Evolutionary conservation across 1,140 invertebrate genomes (phyloP).

Genomic region (Conopomorpha cramerella): DNA sequence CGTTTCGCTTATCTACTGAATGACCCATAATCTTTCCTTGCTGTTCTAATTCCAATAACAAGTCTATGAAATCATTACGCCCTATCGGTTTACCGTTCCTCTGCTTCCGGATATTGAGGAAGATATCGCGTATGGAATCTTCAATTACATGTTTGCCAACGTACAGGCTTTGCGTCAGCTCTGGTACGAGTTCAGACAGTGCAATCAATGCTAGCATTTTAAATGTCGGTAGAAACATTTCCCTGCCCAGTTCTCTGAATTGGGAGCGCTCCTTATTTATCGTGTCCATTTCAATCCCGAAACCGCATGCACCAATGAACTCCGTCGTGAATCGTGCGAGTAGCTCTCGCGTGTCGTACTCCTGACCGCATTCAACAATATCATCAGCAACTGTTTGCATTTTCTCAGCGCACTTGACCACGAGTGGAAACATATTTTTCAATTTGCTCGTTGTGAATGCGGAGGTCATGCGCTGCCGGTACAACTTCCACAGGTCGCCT

Average conservation of each 20-base stretch:
- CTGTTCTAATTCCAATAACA: conserved; percentile 59
- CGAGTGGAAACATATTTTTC: conserved; percentile 56
- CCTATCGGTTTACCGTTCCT: conserved; percentile 22
- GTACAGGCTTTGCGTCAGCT: conserved; percentile 13
- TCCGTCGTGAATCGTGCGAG: conserved; percentile 53
- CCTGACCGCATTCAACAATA: conserved; percentile 6
- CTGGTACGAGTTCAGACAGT: conserved; percentile 13
- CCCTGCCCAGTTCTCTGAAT: conserved; percentile 32
- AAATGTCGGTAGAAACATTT: conserved; percentile 25
- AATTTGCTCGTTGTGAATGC: conserved; percentile 64
- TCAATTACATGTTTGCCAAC: conserved; percentile 16
- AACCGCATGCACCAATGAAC: conserved; percentile 55
- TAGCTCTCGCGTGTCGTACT: conserved; percentile 42
- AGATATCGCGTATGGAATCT: conserved; percentile 7
- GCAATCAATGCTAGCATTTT: conserved; percentile 13
- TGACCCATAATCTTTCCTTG: conserved; percentile 29
- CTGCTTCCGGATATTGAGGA: conserved; percentile 7
- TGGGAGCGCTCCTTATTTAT: conserved; percentile 31
- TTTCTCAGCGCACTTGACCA: conserved; percentile 28
- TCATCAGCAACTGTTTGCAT: conserved; percentile 18
- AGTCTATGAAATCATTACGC: conserved; percentile 63
- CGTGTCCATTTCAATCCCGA: conserved; percentile 34
- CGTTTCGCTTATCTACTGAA: conserved; percentile 43
- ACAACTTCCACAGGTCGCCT: conserved; percentile 53
- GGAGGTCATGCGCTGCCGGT: conserved; percentile 61